phyloP scores from a whole-genome alignment of 2,113 vertebrate species.

The Rhinoderma darwinii region DNA sequence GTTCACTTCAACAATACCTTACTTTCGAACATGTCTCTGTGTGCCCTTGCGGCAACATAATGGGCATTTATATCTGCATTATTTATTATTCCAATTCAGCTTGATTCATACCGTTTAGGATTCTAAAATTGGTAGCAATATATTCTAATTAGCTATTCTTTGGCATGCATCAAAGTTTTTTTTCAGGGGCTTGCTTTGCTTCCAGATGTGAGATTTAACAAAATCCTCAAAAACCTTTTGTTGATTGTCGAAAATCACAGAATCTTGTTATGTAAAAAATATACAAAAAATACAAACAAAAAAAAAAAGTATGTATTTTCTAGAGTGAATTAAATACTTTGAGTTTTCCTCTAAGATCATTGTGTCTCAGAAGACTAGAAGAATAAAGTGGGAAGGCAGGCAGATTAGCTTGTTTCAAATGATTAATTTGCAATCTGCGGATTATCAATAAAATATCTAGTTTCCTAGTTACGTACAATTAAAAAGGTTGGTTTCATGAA shows the following conservation, averaged over 20 bases:
- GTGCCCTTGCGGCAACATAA: conserved; percentile 32
- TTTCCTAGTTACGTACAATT: conserved; percentile 40
- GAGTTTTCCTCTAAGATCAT: background rate
- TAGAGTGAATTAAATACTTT: conserved; percentile 16
- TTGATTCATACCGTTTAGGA: conserved; percentile 41
- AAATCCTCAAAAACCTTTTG: conserved; percentile 23
- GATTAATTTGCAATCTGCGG: conserved; percentile 27
- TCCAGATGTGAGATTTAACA: conserved; percentile 44
- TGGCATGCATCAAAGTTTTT: conserved; percentile 20
- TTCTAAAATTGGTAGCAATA: conserved; percentile 35
- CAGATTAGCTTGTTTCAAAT: conserved; percentile 25
- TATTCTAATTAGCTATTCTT: conserved; percentile 47
- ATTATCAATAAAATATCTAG: conserved; percentile 45
- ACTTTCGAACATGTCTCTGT: background rate
- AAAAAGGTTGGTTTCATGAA: conserved; percentile 47
- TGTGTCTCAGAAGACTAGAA: conserved; percentile 22
- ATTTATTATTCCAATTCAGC: conserved; percentile 43
- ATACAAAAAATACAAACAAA: conserved; percentile 16
- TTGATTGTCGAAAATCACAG: conserved; percentile 32
- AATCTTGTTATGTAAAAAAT: conserved; percentile 38
- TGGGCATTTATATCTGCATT: conserved; percentile 48
- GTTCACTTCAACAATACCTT: conserved; percentile 15
- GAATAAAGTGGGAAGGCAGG: conserved; percentile 2
- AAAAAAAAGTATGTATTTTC: background rate
- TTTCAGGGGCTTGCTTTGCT: conserved; percentile 26